phyloP scores from a whole-genome alignment of 2,113 vertebrate species.

The Melospiza melodia region DNA sequence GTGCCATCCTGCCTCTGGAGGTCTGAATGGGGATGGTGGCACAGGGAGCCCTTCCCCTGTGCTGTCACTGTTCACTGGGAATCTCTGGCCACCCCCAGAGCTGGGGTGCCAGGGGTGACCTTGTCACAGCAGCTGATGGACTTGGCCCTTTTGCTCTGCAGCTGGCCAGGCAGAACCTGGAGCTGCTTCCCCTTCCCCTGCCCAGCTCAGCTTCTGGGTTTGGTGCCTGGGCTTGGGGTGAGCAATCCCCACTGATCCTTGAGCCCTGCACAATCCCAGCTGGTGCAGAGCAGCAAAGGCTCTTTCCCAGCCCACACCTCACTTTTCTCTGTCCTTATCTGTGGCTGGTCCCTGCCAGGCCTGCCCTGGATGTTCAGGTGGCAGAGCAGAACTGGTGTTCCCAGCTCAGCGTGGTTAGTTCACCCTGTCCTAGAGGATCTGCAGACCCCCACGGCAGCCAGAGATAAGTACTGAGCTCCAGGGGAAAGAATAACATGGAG shows the following conservation, averaged over 20 bases:
- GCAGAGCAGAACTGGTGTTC: background rate
- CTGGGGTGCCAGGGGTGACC: background rate
- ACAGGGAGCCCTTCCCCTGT: background rate
- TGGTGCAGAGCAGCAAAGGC: background rate
- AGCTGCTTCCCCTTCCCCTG: background rate
- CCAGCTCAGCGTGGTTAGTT: rapidly evolving
- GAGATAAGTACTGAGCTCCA: background rate
- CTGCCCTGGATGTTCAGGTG: background rate
- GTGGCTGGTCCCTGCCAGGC: background rate
- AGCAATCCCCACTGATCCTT: background rate
- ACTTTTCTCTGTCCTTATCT: rapidly evolving
- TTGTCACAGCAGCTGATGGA: background rate
- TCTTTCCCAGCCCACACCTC: background rate
- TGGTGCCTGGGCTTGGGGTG: background rate
- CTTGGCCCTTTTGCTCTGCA: background rate
- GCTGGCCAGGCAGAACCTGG: no score
- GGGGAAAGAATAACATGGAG: rapidly evolving
- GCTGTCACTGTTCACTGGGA: rapidly evolving
- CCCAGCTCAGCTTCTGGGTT: background rate
- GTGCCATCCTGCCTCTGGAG: background rate
- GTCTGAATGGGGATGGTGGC: rapidly evolving
- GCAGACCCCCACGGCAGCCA: background rate
- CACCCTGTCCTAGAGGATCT: background rate
- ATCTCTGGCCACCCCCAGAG: background rate
- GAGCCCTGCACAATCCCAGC: background rate